Percentiles rank a stretch among this genome's conserved stretches.
Conservation (phyloP, 2,797 vertebrate species). For the Phrynocephalus guinanensis region DNA sequence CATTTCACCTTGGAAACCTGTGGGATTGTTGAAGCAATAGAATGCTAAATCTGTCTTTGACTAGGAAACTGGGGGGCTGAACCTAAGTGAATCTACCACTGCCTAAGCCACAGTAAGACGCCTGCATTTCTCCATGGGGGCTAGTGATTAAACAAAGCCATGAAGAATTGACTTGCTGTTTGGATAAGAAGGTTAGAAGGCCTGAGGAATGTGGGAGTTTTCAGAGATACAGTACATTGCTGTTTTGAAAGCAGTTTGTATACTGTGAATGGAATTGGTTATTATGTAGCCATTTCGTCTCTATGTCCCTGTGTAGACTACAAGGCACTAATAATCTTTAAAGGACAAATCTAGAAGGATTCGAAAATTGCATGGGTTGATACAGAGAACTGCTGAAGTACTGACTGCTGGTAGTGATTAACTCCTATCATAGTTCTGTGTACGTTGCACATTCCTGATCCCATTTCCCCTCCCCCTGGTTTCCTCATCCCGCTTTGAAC, state of each 20-base stretch:
- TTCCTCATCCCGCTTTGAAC: constrained; percentile 22
- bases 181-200: neutral
- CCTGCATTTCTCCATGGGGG: neutral
- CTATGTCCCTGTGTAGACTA: neutral
- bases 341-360: neutral
- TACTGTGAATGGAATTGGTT: neutral
- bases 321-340: neutral
- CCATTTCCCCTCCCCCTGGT: neutral
- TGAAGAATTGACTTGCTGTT: neutral
- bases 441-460: constrained; percentile 26
- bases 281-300: neutral
- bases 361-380: neutral
- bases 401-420: constrained; percentile 33
- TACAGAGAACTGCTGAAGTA: neutral
- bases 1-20: constrained; percentile 12
- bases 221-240: neutral
- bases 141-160: neutral
- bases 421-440: constrained; percentile 16
- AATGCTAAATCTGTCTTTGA: constrained; percentile 3
- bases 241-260: neutral
- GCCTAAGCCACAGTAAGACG: neutral
- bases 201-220: neutral
- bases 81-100: neutral
- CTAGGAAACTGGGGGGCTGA: neutral
- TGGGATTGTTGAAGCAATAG: constrained; percentile 26